Conservation (phyloP, 2,888 invertebrate species). For the Drosophila niveifrons region DNA sequence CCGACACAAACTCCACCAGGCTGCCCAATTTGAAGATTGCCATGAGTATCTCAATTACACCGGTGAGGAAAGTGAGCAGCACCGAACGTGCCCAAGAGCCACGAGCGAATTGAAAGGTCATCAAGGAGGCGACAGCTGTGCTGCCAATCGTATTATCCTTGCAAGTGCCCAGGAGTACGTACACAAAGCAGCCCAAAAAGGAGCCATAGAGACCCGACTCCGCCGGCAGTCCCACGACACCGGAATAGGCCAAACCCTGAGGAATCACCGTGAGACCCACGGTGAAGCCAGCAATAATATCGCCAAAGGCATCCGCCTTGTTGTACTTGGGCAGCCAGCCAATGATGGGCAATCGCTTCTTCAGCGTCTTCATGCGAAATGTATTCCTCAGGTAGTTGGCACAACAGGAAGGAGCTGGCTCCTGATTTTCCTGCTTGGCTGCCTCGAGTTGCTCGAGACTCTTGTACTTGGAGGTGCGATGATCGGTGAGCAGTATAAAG, state of each 20-base stretch:
- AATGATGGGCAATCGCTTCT: slow-evolving; percentile 91
- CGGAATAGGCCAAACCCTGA: slow-evolving; percentile 93
- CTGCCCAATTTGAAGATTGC: slow-evolving; percentile 93
- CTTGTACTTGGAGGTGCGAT: slow-evolving; percentile 75
- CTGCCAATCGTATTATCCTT: slow-evolving; percentile 97
- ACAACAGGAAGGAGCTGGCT: slow-evolving; percentile 47
- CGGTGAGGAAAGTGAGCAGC: slow-evolving; percentile 91
- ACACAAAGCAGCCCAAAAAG: slow-evolving; percentile 95
- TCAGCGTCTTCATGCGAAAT: slow-evolving; percentile 90
- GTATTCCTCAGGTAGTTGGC: slow-evolving; percentile 79
- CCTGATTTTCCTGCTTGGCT: slow-evolving; percentile 38
- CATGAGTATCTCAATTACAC: slow-evolving; percentile 92
- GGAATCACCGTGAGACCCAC: slow-evolving; percentile 90
- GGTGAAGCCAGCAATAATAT: slow-evolving; percentile 96
- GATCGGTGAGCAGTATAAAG: slow-evolving; percentile 82
- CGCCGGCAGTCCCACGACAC: slow-evolving; percentile 91
- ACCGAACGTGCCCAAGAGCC: slow-evolving; percentile 89
- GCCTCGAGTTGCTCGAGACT: slow-evolving; percentile 72
- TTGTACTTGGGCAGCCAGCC: slow-evolving; percentile 92
- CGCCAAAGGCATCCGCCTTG: slow-evolving; percentile 90
- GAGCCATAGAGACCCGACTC: slow-evolving; percentile 96
- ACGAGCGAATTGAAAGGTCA: slow-evolving; percentile 92
- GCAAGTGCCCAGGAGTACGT: slow-evolving; percentile 95
- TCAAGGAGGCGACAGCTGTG: slow-evolving; percentile 95
- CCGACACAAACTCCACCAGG: slow-evolving; percentile 95